Evolutionary conservation across 2,113 vertebrate species (phyloP), one percentile per base, ranked within the genome.

Genomic region (Azemiops feae): DNA sequence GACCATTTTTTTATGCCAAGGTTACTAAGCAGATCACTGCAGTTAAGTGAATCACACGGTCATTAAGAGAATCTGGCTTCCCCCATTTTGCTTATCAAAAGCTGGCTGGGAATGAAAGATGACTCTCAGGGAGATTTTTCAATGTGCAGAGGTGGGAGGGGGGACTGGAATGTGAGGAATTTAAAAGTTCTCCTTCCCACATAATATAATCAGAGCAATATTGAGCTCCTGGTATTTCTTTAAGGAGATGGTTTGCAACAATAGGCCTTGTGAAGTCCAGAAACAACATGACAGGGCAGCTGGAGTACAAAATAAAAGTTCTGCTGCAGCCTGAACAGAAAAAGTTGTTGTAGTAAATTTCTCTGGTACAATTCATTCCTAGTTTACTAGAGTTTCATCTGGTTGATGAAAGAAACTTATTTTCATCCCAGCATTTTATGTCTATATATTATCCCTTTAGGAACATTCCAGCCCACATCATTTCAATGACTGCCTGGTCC

Each of bases 101-200:
- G 25, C 58, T 11, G 58, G 25, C 58, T 39, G 16, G 93, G 58
- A 90, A 93, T 95, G 95, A 96, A 95, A 34, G 95, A 43, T 50
- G 94, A 92, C 94, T 27, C 91, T 52, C 27, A 34, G 52, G 34
- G 43, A 58, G 88, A 25, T 39, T 89, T 47, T 47, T 57, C 45
- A 89, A 89, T 25, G 45, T 88, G 43, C 88, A 22, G 27, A 74
- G 50, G n/a, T 16, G 22, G 60, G 4, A 10, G 87, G 27, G 4
- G 3, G 3, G 8, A 39, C 14, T 34, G 16, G 18, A 39, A 14
- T 16, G 23, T 18, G 43, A 20, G 52, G 9, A 53, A 69, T 57
- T n/a, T 69, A n/a, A 85, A 60, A 30, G 16, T 93, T 88, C 43
- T 89, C 30, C 34, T 89, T 85, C 74, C 74, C 81, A 90, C 43